Evolutionary conservation across 2,888 invertebrate genomes (phyloP), one percentile per base, ranked within the genome.

Genomic region (Leptinotarsa rubiginosa): DNA sequence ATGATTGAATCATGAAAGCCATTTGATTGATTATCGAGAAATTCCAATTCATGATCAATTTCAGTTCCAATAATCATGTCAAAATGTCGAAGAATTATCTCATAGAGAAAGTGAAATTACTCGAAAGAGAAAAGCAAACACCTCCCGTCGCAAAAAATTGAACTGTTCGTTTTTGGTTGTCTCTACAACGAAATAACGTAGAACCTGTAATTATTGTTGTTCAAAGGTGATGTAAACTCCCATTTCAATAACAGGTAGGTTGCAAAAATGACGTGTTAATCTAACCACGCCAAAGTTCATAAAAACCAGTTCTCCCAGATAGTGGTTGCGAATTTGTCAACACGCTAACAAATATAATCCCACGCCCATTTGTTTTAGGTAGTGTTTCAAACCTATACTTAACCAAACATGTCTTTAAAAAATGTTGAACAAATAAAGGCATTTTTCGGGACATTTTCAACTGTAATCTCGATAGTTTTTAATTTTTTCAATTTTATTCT

Each of bases 231-330:
- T 56, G 20, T 22, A 25, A 56, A 56, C 56, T 20, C 16, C 22
- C 56, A 56, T 56, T 56, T 56, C 25, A 56, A 56, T 56, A 56
- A 13, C 56, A 56, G 16, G 62, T 62, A 41, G 62, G 62, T 62
- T 62, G 41, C 62, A 62, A 62, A 62, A 62, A 62, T 62, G 31
- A 41, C 62, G 62, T 62, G 12, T 62, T 41, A n/a, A n/a, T 13
- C 41, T 62, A n/a, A 41, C 62, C 41, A 62, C n/a, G 25, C 62
- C 10, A 62, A 62, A 62, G 41, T 41, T 20, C 2, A 18, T 25
- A 31, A 62, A n/a, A 62, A 62, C 62, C 16, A 13, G 62, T 62
- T 41, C 62, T 62, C 10, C 12, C 31, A 31, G 25, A 62, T 62
- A 22, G 1, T 59, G 15, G 16, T 62, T 62, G 62, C 62, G n/a